Percentiles rank a stretch among this genome's conserved stretches.
Conservation (phyloP, 2,888 invertebrate species). For the Ommatoiulus sabulosus region DNA sequence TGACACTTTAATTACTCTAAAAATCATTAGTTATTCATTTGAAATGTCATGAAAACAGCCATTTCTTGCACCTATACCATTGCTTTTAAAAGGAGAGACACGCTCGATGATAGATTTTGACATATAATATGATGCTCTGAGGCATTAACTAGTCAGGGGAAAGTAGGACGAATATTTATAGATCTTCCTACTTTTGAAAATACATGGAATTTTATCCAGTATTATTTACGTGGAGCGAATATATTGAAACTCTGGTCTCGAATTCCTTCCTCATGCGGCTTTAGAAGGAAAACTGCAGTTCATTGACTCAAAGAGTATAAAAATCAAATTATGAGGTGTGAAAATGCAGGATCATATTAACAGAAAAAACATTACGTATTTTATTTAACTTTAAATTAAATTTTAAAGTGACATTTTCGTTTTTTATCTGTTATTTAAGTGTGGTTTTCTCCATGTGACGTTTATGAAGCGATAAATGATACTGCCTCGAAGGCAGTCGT, state of each 20-base stretch:
- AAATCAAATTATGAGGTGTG: conserved; percentile 15
- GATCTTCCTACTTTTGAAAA: conserved; percentile 17
- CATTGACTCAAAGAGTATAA: neutral
- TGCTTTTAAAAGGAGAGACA: neutral
- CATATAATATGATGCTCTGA: neutral
- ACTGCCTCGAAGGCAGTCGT: neutral
- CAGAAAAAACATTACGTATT: neutral
- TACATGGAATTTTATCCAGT: neutral
- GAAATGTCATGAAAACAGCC: neutral
- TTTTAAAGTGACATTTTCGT: neutral
- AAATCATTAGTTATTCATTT: neutral
- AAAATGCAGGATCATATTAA: neutral
- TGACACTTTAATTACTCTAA: neutral
- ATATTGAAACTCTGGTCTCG: neutral
- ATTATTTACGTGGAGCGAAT: neutral
- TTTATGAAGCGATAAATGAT: neutral
- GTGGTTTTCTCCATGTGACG: neutral
- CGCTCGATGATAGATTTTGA: conserved; percentile 7
- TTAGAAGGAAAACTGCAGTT: neutral
- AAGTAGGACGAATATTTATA: conserved; percentile 34
- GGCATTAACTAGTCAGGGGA: neutral
- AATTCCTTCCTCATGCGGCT: neutral
- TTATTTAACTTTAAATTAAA: conserved; percentile 11
- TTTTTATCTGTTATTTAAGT: conserved; percentile 3
- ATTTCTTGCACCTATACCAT: neutral